phyloP scores from a whole-genome alignment of 2,888 invertebrate species.

The Asteroscopus sphinx region DNA sequence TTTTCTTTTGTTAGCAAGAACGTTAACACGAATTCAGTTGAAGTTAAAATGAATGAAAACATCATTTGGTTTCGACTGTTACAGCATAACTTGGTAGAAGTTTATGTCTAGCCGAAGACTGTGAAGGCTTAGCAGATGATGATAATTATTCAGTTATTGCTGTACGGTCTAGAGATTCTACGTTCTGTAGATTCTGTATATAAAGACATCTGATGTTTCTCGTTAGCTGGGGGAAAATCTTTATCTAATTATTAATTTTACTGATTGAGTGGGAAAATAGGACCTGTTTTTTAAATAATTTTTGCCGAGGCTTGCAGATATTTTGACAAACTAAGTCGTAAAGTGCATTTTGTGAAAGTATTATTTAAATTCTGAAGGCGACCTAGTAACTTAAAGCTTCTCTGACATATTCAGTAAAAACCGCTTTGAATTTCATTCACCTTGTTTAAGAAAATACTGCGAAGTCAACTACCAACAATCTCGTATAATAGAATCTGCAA shows the following conservation, averaged over 20 bases:
- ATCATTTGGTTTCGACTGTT: not conserved
- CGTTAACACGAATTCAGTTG: not conserved
- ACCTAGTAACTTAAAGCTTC: constrained; percentile 39
- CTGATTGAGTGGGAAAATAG: constrained; percentile 3
- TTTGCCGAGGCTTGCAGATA: too few relatives aligned
- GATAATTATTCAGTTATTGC: not conserved
- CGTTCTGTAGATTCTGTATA: too few relatives aligned
- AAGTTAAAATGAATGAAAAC: not conserved
- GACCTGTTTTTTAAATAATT: not conserved
- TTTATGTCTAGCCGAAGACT: too few relatives aligned
- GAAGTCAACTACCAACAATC: constrained; percentile 48
- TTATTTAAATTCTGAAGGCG: constrained; percentile 42
- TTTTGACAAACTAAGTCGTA: constrained; percentile 26
- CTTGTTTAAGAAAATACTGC: constrained; percentile 51
- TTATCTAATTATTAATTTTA: not conserved
- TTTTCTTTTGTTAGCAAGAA: constrained; percentile 8
- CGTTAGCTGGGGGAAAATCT: too few relatives aligned
- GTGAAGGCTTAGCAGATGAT: not conserved
- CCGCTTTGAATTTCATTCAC: constrained; percentile 44
- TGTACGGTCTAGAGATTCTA: too few relatives aligned
- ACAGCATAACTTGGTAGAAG: too few relatives aligned
- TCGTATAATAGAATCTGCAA: constrained; percentile 51
- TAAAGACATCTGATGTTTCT: too few relatives aligned
- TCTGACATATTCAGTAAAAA: constrained; percentile 41
- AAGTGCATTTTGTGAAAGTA: constrained; percentile 28